Percentiles rank a stretch among this genome's conserved stretches.
Conservation (phyloP, 2,113 vertebrate genomes). For the Melanostigma gelatinosum region DNA sequence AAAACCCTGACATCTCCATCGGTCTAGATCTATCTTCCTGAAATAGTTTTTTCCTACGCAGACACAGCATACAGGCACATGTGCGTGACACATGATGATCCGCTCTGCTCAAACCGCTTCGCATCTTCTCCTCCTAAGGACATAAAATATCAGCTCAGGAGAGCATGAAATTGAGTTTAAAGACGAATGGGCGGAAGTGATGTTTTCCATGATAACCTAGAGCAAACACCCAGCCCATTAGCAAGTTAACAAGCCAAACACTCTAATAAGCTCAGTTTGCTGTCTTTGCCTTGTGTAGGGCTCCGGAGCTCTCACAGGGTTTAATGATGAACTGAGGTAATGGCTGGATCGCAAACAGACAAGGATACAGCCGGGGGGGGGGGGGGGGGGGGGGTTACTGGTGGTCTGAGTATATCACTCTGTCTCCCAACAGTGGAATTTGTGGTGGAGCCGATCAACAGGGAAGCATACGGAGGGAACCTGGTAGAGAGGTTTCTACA, state of each 20-base stretch:
- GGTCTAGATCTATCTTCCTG: not conserved
- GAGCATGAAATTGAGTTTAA: conserved; percentile 77
- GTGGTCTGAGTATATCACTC: conserved; percentile 27
- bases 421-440: conserved; percentile 52
- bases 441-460: conserved; percentile 16
- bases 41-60: conserved; percentile 5
- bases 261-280: conserved; percentile 53
- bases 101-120: conserved; percentile 14
- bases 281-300: conserved; percentile 41
- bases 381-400: conserved; percentile 6
- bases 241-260: conserved; percentile 75
- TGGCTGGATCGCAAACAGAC: conserved; percentile 46
- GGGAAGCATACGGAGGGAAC: not conserved
- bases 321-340: conserved; percentile 68
- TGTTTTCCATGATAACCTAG: conserved; percentile 68
- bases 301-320: conserved; percentile 37
- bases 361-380: not conserved
- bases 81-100: conserved; percentile 20
- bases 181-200: conserved; percentile 68
- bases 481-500: not conserved
- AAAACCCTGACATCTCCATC: not conserved
- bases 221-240: conserved; percentile 77
- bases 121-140: conserved; percentile 45
- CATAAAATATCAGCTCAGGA: conserved; percentile 67
- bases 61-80: conserved; percentile 8